Conservation (phyloP, 2,797 vertebrate species). For the Capromys pilorides region DNA sequence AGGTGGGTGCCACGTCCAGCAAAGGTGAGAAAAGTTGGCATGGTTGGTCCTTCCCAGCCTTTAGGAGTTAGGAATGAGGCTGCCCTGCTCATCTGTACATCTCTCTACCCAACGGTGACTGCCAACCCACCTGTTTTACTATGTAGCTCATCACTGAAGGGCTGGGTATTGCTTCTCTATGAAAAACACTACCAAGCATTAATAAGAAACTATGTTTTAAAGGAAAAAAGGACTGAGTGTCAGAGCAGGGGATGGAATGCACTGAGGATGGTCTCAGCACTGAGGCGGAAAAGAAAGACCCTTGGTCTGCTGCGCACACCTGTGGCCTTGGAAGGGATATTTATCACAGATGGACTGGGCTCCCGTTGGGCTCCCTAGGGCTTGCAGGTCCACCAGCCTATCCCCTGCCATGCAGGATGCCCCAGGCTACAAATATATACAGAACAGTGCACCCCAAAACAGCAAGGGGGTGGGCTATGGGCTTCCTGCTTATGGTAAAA, state of each 20-base stretch:
- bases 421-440: not conserved
- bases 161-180: not conserved
- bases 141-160: not conserved
- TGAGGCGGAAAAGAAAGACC: not conserved
- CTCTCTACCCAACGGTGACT: not conserved
- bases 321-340: constrained; percentile 56
- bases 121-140: not conserved
- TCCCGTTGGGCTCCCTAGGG: constrained; percentile 43
- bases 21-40: not conserved
- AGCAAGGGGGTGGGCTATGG: not conserved
- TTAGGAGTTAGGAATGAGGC: not conserved
- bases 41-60: not conserved
- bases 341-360: constrained; percentile 44
- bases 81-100: not conserved
- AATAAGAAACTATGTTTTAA: not conserved
- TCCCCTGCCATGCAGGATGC: not conserved
- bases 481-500: not conserved
- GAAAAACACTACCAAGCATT: constrained; percentile 36
- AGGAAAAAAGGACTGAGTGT: not conserved
- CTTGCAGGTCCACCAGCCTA: not conserved
- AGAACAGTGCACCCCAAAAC: not conserved
- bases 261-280: constrained; percentile 32
- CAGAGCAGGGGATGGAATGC: not conserved
- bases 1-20: not conserved
- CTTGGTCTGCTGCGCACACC: not conserved